Evolutionary conservation across 1,140 invertebrate species (phyloP).

Genomic region (Dreissena rostriformis): DNA sequence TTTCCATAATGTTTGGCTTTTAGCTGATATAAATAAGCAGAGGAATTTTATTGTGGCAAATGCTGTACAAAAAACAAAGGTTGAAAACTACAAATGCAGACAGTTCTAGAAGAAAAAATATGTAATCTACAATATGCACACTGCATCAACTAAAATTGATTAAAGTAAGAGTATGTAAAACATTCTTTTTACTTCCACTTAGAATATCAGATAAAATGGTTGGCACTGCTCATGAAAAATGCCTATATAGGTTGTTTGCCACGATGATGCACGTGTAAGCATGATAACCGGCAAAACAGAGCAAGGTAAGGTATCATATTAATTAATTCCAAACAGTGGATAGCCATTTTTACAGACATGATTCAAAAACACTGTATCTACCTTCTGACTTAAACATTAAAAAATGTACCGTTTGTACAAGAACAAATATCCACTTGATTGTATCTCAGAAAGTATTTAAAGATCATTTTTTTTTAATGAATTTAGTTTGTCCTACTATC

Average conservation of each 20-base stretch:
- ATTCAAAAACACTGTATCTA: slow-evolving; percentile 22
- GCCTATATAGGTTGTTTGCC: background rate
- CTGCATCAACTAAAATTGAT: background rate
- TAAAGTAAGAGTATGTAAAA: slow-evolving; percentile 25
- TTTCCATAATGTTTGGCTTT: slow-evolving; percentile 9
- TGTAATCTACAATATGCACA: background rate
- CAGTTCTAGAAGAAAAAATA: background rate
- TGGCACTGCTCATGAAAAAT: slow-evolving; percentile 14
- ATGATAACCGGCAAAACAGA: slow-evolving; percentile 12
- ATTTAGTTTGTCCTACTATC: background rate
- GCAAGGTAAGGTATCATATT: slow-evolving; percentile 22
- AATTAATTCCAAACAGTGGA: slow-evolving; percentile 10
- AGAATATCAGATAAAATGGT: background rate
- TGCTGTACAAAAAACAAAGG: slow-evolving; percentile 12
- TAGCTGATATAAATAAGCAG: background rate
- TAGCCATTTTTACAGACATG: slow-evolving; percentile 31
- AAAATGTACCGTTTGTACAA: slow-evolving; percentile 31
- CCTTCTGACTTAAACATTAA: background rate
- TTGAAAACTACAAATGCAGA: background rate
- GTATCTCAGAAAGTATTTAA: background rate
- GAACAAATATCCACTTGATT: background rate
- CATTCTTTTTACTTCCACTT: slow-evolving; percentile 25
- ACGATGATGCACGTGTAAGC: background rate
- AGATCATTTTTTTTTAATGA: background rate
- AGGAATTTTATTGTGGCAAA: background rate